Conservation (phyloP, 1,140 invertebrate genomes). For the Drosophila parabipectinata region DNA sequence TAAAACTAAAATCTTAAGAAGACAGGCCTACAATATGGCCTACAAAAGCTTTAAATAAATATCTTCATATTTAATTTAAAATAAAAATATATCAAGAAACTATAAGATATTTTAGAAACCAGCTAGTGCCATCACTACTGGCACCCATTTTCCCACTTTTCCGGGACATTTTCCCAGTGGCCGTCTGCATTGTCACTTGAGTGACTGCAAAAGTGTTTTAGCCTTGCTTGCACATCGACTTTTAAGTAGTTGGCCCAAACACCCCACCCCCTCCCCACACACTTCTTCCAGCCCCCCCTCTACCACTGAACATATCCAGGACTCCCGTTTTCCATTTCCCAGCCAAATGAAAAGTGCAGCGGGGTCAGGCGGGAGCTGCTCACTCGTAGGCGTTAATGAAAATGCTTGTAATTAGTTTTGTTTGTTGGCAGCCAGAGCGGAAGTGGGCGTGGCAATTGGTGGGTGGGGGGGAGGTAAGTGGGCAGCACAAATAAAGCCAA, state of each 20-base stretch:
- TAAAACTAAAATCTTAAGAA: too few species aligned
- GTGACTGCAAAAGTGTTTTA: slow-evolving; percentile 77
- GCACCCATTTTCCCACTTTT: slow-evolving; percentile 4
- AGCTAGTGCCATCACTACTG: background rate
- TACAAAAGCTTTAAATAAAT: too few species aligned
- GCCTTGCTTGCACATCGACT: slow-evolving; percentile 71
- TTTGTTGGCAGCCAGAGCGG: slow-evolving; percentile 72
- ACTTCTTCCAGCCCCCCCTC: background rate
- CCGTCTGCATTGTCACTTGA: slow-evolving; percentile 68
- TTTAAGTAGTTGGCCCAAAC: slow-evolving; percentile 65
- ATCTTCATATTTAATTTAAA: background rate
- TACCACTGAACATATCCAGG: slow-evolving; percentile 2
- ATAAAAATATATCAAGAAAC: background rate
- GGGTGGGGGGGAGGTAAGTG: background rate
- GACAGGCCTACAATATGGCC: too few species aligned
- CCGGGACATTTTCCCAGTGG: slow-evolving; percentile 12
- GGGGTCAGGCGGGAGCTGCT: slow-evolving; percentile 13
- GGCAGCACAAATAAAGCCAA: slow-evolving; percentile 59
- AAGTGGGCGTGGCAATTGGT: slow-evolving; percentile 42
- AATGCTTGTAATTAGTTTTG: slow-evolving; percentile 82
- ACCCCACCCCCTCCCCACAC: background rate
- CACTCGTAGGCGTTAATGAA: slow-evolving; percentile 78
- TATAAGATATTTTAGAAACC: too few species aligned
- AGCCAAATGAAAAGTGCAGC: background rate
- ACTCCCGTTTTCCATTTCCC: slow-evolving; percentile 11